phyloP scores from a whole-genome alignment of 2,113 vertebrate genomes.

The Myrmecophaga tridactyla region DNA sequence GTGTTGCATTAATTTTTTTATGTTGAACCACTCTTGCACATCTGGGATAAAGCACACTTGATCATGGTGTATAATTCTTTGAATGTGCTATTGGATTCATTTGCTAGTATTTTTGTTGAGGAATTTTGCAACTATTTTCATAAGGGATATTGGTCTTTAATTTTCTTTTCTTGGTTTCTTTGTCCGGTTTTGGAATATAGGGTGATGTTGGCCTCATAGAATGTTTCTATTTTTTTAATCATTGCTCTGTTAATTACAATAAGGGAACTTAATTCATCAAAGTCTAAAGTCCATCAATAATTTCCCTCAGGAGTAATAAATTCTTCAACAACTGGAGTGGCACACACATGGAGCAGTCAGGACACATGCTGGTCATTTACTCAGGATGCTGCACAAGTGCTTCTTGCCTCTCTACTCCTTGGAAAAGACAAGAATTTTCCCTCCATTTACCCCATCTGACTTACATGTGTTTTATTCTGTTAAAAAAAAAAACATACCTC shows the following conservation, averaged over 20 bases:
- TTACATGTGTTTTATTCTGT: not conserved
- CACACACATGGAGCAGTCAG: rapidly evolving
- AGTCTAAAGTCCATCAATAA: not conserved
- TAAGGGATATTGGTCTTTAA: no score
- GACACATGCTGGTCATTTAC: rapidly evolving
- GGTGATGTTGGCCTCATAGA: no score
- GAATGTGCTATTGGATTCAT: no score
- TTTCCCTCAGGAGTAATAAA: not conserved
- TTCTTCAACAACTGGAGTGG: not conserved
- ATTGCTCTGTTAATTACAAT: not conserved
- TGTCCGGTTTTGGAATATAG: no score
- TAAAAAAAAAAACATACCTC: not conserved
- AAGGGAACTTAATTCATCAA: slow-evolving; percentile 1
- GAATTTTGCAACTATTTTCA: no score
- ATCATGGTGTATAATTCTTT: no score
- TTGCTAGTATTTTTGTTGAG: no score
- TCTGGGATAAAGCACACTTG: no score
- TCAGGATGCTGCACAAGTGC: rapidly evolving
- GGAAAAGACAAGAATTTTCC: no score
- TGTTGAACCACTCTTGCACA: no score
- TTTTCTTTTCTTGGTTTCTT: no score
- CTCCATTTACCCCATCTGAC: not conserved
- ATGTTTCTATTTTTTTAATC: not conserved
- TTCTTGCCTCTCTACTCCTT: not conserved
- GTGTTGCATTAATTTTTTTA: no score